A percentile compares a stretch with the other conserved stretches of the same genome.
These are phyloP conservation scores for Sorex fumeus DNA, from an alignment of 2,113 vertebrate species.

Conservation along the genomic window DNA sequence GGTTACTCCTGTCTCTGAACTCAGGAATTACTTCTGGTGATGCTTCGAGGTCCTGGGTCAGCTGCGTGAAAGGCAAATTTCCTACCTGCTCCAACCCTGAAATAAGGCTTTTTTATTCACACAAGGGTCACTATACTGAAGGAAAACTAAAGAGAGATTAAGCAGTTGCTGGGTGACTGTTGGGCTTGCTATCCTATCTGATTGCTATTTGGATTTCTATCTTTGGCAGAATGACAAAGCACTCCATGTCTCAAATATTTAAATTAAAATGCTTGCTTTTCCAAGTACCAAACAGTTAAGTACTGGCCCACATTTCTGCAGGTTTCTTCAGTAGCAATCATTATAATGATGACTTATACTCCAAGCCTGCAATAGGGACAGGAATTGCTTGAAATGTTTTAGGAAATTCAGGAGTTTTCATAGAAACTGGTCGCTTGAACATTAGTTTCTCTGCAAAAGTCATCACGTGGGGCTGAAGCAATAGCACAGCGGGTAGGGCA, in stretches of 20 bases:
- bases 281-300: not conserved
- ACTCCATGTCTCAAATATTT: not conserved
- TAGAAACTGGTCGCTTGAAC: not conserved
- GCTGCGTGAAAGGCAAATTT: too few species aligned
- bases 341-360: slow-evolving; percentile 7
- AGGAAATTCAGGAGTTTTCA: slow-evolving; percentile 36
- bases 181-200: not conserved
- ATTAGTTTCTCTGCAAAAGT: not conserved
- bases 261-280: slow-evolving; percentile 26
- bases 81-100: too few species aligned
- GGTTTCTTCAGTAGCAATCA: slow-evolving; percentile 35
- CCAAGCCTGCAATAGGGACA: not conserved
- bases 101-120: not conserved
- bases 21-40: too few species aligned
- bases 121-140: slow-evolving; percentile 16
- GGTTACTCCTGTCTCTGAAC: too few species aligned
- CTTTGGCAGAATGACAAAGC: not conserved
- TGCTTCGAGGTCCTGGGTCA: too few species aligned
- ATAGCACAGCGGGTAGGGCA: too few species aligned
- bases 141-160: not conserved
- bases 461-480: too few species aligned
- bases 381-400: slow-evolving; percentile 43
- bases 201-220: not conserved
- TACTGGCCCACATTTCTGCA: not conserved
- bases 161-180: not conserved